These are phyloP conservation scores for Aphodius granarius DNA, from an alignment of 2,888 invertebrate species.

Conservation along the genomic window DNA sequence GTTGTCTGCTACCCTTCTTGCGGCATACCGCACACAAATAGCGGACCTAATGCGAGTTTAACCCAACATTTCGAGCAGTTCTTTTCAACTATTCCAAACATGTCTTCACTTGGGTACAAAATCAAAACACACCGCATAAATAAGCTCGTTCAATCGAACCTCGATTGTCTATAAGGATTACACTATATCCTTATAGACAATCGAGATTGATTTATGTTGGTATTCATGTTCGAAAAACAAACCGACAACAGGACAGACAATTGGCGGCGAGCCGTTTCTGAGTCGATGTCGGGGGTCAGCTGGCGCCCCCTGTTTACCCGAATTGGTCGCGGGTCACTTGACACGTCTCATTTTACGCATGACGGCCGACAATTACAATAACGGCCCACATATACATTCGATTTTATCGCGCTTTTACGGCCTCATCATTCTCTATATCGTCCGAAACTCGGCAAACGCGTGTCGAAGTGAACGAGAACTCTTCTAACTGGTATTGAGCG, in stretches of 20 bases:
- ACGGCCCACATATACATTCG: slow-evolving; percentile 15
- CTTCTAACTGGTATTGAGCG: neutral
- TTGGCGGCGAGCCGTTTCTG: slow-evolving; percentile 23
- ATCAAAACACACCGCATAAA: too few species aligned
- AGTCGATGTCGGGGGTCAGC: slow-evolving; percentile 27
- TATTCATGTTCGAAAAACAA: slow-evolving; percentile 16
- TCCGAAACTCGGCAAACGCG: neutral
- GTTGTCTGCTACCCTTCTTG: neutral
- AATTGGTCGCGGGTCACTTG: slow-evolving; percentile 27
- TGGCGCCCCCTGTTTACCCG: slow-evolving; percentile 23
- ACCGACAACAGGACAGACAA: slow-evolving; percentile 32
- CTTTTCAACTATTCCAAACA: too few species aligned
- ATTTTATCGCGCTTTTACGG: neutral
- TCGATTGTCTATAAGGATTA: too few species aligned
- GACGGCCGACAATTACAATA: slow-evolving; percentile 26
- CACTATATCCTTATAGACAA: too few species aligned
- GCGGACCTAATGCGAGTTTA: neutral
- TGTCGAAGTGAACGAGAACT: neutral
- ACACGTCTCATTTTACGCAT: slow-evolving; percentile 29
- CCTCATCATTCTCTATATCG: neutral
- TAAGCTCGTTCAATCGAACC: too few species aligned
- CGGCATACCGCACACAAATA: neutral
- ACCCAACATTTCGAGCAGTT: neutral
- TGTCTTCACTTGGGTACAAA: too few species aligned
- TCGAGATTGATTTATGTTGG: neutral